Percentiles rank a stretch among this genome's conserved stretches.
Evolutionary conservation across 1,140 invertebrate species (phyloP).

Genomic region (Idris sp.): DNA sequence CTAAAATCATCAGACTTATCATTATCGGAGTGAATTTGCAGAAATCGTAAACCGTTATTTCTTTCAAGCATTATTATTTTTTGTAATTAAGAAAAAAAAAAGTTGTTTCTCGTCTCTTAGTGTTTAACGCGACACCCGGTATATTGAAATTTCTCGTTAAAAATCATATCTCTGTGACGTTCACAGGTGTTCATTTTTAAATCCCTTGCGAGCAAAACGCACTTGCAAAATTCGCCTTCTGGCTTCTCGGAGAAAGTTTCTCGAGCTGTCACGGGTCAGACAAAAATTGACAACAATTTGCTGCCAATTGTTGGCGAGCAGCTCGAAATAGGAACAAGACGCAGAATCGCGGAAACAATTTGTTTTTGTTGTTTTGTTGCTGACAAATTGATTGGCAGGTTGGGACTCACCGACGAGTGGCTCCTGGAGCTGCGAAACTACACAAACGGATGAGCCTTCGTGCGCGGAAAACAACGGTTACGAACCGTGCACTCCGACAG

Average conservation of each 20-base stretch:
- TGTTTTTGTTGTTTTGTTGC: conserved; percentile 25
- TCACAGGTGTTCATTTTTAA: conserved; percentile 35
- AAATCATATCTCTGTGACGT: conserved; percentile 1
- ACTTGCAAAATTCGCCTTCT: no score
- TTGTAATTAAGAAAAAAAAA: no score
- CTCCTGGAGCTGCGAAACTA: conserved; percentile 20
- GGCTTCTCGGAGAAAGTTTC: no score
- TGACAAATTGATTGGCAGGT: no score
- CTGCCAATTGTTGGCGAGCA: no score
- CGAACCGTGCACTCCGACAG: conserved; percentile 20
- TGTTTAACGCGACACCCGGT: no score
- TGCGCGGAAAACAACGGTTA: conserved; percentile 47
- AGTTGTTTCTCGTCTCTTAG: no score
- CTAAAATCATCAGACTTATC: conserved; percentile 23
- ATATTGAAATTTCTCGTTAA: no score
- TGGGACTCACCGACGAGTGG: conserved; percentile 43
- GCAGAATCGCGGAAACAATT: conserved; percentile 6
- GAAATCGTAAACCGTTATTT: conserved; percentile 7
- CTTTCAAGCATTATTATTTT: conserved; percentile 1
- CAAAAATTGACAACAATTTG: no score
- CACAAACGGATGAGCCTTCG: conserved; percentile 22
- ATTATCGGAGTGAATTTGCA: conserved; percentile 29
- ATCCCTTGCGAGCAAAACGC: background rate
- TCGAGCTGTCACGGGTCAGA: no score
- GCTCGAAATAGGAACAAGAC: no score